Evolutionary conservation across 2,888 invertebrate genomes (phyloP), one percentile per base, ranked within the genome.

Genomic region (Apamea epomidion): DNA sequence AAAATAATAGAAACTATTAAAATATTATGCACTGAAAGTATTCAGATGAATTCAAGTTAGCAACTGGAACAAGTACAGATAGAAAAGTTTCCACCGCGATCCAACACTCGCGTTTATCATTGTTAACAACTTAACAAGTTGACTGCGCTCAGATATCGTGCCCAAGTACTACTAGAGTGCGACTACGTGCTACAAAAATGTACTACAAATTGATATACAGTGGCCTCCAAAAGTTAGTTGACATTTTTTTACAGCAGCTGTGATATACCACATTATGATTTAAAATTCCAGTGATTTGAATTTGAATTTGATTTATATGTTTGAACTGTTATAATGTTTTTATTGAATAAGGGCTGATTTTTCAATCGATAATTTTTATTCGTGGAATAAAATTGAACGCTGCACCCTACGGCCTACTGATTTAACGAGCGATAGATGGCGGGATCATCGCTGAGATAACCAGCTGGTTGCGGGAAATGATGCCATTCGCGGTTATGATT

Each of bases 121-220:
- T 86, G 74, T 73, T 79, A 68, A 69, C 62, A 85, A 77, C 72
- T 73, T 74, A 68, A 73, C 69, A 78, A 77, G 64, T 84, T 69
- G 62, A 64, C 64, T 71, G 58, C 25, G 67, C 32, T 68, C 48
- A 29, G 76, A 51, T 67, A 78, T 73, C 37, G 16, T 21, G 54
- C 45, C 21, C 16, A 37, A 67, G 25, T 81, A 60, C 25, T 70
- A 45, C 18, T 71, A 8, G 21, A 48, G 37, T 42, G 21, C 37
- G n/a, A 48, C 37, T 51, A 25, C 18, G 29, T 42, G 37, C 21
- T 69, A 60, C 60, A 70, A 67, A 73, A 78, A 67, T 48, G 51
- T 71, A 14, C 32, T 12, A 65, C 32, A 62, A 78, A 67, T 54
- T 60, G 51, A 12, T 48, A 37, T 51, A 51, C 6, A 51, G 18